Evolutionary conservation across 2,888 invertebrate species (phyloP).

Genomic region (Nipponacmea schrenckii): DNA sequence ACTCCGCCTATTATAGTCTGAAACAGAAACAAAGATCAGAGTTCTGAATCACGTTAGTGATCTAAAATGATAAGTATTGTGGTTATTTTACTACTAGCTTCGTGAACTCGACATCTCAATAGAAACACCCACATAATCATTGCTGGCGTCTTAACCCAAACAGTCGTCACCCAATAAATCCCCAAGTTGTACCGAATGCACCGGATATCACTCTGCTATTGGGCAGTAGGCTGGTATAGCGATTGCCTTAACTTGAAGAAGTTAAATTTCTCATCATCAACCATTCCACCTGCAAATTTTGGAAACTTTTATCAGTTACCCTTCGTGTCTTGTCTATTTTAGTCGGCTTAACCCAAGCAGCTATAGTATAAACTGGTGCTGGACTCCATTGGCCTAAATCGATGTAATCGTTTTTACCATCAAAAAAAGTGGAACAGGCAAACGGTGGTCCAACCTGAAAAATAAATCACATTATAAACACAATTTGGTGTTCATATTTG

Average conservation of each 20-base stretch:
- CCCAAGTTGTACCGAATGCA: no score
- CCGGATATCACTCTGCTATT: no score
- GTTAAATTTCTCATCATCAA: no score
- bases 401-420: conserved; percentile 40
- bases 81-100: no score
- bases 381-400: conserved; percentile 51
- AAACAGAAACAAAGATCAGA: not conserved
- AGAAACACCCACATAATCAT: no score
- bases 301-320: conserved; percentile 25
- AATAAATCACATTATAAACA: no score
- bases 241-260: no score
- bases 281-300: no score
- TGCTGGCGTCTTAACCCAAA: no score
- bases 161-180: no score
- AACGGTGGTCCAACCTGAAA: conserved; percentile 52
- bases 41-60: not conserved
- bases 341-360: conserved; percentile 49
- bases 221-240: no score
- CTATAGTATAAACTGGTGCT: conserved; percentile 46
- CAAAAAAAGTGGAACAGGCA: conserved; percentile 47
- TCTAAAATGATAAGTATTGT: not conserved
- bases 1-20: conserved; percentile 49
- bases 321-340: conserved; percentile 37
- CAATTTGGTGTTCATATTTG: not conserved
- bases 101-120: no score